Percentiles rank a stretch among this genome's conserved stretches.
These are phyloP conservation scores for Illadopsis cleaveri DNA, from an alignment of 2,113 vertebrate species.

Conservation along the genomic window DNA sequence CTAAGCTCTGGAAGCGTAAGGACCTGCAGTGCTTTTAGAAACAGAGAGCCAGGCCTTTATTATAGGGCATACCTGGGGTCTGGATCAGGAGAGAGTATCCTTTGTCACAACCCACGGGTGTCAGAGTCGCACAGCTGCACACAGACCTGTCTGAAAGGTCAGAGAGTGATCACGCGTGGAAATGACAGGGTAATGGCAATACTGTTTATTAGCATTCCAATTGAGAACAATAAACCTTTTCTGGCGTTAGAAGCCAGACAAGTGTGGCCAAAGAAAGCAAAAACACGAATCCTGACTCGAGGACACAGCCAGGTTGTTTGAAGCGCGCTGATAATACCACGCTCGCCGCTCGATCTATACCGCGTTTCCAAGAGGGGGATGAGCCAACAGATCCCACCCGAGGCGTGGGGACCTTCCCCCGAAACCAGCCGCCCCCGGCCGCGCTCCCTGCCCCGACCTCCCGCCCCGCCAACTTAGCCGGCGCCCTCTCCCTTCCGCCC, in stretches of 20 bases:
- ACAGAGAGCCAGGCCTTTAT: neutral
- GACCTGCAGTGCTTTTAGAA: neutral
- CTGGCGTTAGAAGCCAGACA: neutral
- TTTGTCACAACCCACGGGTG: neutral
- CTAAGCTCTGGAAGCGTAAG: fast-evolving
- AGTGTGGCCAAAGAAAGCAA: neutral
- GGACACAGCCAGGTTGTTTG: neutral
- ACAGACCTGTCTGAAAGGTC: neutral
- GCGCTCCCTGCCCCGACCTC: neutral
- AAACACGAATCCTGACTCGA: neutral
- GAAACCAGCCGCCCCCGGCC: neutral
- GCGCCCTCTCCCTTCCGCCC: neutral
- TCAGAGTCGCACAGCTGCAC: neutral
- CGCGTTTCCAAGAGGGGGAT: neutral
- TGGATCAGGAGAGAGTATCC: neutral
- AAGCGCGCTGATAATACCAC: neutral
- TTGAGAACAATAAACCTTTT: neutral
- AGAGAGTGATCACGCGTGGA: neutral
- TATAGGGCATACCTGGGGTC: neutral
- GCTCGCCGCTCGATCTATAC: neutral
- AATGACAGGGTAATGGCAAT: neutral
- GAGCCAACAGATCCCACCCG: neutral
- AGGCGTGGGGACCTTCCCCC: neutral
- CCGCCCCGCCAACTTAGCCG: neutral
- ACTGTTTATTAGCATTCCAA: neutral